Percentiles rank a stretch among this genome's conserved stretches.
Conservation (phyloP, 2,113 vertebrate species). For the Saccopteryx bilineata region DNA sequence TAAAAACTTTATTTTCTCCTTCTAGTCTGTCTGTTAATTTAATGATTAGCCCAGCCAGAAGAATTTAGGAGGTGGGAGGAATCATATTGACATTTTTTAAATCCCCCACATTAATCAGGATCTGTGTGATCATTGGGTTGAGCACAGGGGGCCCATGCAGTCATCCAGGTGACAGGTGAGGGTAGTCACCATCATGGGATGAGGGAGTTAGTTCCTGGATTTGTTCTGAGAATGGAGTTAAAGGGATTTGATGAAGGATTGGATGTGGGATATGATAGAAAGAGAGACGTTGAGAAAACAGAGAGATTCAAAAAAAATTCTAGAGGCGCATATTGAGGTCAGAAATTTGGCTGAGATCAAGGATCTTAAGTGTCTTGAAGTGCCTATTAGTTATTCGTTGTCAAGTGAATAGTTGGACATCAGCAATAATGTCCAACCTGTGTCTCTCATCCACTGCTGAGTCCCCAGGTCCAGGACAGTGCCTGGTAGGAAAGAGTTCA, state of each 20-base stretch:
- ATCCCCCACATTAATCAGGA: background rate
- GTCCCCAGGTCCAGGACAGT: background rate
- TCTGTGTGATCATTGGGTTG: background rate
- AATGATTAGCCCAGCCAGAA: background rate
- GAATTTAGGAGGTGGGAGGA: background rate
- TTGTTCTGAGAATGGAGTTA: background rate
- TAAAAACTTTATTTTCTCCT: background rate
- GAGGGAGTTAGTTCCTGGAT: background rate
- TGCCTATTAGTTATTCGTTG: background rate
- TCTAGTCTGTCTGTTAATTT: background rate
- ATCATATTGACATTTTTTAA: background rate
- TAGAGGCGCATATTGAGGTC: background rate
- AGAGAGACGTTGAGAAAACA: background rate
- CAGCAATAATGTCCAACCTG: background rate
- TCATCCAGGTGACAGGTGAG: background rate
- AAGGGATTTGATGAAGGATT: background rate
- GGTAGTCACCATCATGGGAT: background rate
- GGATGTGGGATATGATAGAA: background rate
- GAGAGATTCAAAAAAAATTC: background rate
- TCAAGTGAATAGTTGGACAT: background rate
- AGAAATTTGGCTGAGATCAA: background rate
- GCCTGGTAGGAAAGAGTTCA: background rate
- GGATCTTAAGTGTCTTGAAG: background rate
- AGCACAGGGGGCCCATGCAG: background rate
- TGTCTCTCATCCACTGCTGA: background rate